Evolutionary conservation across 2,797 vertebrate species (phyloP), one percentile per base, ranked within the genome.

Genomic region (Cyclura pinguis): DNA sequence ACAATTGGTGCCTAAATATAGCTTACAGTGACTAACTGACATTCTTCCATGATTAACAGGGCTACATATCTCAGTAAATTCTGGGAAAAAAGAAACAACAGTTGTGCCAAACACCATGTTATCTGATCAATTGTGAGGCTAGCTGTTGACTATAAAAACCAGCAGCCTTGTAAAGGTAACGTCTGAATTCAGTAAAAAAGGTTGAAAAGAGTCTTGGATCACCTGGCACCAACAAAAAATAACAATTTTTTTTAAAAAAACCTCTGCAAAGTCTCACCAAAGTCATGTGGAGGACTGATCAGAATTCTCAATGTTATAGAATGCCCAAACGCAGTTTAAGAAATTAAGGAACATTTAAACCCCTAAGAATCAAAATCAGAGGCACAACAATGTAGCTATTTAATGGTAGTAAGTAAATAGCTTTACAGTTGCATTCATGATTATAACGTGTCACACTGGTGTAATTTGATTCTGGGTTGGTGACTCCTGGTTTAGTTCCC

Each of bases 21-120:
- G 59, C n/a, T 32, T 80, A 69, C 27, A 55, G 35, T 42, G n/a
- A 35, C 62, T 80, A 85, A 80, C 12, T 38, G 67, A 85, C 82
- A 89, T 85, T 85, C 59, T 69, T 57, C 9, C 32, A 87, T 67
- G 35, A 69, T 85, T 80, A 80, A 89, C 18, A 59, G 18, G 32
- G 50, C 62, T 89, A 89, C n/a, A 88, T 57, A 84, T 67, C n/a
- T 73, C 38, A 86, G 29, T 27, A 73, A 86, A 86, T 62, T 77
- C 42, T 12, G 62, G 22, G n/a, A 13, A 27, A 22, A 69, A 80
- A 22, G 38, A 35, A 81, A 85, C 50, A 73, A 80, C n/a, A 38
- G 18, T 14, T 80, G 20, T 64, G 72, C 82, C 14, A 78, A 72
- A 52, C 38, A 90, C 10, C 38, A 85, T 35, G 73, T 86, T 47